These are phyloP conservation scores for Stomatorhinus ivindoensis DNA, from an alignment of 2,113 vertebrate species.

Conservation along the genomic window DNA sequence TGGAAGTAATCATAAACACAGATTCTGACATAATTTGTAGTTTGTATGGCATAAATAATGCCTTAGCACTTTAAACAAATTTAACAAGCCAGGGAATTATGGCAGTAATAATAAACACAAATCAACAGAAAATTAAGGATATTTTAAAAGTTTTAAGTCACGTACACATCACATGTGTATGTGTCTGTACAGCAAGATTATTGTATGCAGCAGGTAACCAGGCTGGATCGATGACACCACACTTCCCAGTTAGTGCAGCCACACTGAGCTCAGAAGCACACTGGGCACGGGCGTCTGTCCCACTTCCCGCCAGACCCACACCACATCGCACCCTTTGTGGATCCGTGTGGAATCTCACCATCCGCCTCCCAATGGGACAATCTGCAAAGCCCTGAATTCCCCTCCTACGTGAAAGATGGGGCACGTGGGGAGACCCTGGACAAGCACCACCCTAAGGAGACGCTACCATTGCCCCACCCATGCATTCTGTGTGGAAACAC, in stretches of 20 bases:
- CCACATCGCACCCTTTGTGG: not conserved
- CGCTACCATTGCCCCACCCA: not conserved
- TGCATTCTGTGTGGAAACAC: not conserved
- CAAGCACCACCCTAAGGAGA: not conserved
- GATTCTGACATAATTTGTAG: not conserved
- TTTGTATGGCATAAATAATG: not conserved
- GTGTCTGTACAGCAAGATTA: not conserved
- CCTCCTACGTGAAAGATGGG: not conserved
- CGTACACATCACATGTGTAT: not conserved
- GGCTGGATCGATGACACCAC: not conserved
- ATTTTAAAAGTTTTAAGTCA: not conserved
- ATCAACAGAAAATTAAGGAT: not conserved
- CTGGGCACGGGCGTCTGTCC: not conserved
- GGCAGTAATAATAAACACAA: not conserved
- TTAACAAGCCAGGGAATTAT: not conserved
- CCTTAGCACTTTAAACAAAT: not conserved
- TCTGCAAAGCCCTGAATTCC: not conserved
- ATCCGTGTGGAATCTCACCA: not conserved
- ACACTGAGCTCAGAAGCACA: not conserved
- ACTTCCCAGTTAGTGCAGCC: not conserved
- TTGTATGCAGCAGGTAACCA: not conserved
- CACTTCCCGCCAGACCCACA: not conserved
- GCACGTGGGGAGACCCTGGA: not conserved
- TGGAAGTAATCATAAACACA: slow-evolving; percentile 39
- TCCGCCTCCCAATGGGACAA: too few species aligned